Evolutionary conservation across 2,797 vertebrate genomes (phyloP), one percentile per base, ranked within the genome.

Genomic region (Chelon auratus): DNA sequence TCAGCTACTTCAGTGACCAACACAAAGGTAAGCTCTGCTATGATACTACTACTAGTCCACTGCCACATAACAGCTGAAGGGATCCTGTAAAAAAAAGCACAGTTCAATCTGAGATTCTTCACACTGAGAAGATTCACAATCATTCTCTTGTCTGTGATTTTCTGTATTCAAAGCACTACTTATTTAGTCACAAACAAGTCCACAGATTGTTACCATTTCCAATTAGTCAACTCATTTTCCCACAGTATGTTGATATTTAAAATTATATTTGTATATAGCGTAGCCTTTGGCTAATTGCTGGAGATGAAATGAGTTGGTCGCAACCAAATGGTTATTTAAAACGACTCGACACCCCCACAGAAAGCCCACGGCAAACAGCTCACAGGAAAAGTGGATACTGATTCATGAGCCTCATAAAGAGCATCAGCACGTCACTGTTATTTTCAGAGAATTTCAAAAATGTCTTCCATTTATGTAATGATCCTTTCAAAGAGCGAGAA

Each of bases 1-100:
- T 98, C 84, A 94, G 89, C 0, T 92, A 95, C 83, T 95, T 98
- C 93, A 94, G 85, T 20, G 92, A 94, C 72, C 91, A 94, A 24
- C 91, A 93, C 22, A 93, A 90, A 88, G 94, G 94, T 95, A 85
- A 92, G 83, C 36, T 52, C 30, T 43, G 4, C 33, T 15, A 50
- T 2, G 10, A 24, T 1, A 36, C 24, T n/a, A 5, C 42, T 45
- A 22, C 22, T 22, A 12, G 39, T 40, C 39, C 13, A 12, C 39
- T 40, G 12, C 3, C 39, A 3, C 9, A 40, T 40, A 0, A 13
- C 37, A 39, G 37, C 9, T 30, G 6, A 30, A 4, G 30, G 4
- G 4, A 30, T 30, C 30, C 5, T 4, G 30, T 30, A 30, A 30
- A 4, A 30, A 30, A 2, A 30, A 30, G 30, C 30, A 4, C 30